phyloP scores from a whole-genome alignment of 1,140 invertebrate species.

The Cyrtorhinus lividipennis region DNA sequence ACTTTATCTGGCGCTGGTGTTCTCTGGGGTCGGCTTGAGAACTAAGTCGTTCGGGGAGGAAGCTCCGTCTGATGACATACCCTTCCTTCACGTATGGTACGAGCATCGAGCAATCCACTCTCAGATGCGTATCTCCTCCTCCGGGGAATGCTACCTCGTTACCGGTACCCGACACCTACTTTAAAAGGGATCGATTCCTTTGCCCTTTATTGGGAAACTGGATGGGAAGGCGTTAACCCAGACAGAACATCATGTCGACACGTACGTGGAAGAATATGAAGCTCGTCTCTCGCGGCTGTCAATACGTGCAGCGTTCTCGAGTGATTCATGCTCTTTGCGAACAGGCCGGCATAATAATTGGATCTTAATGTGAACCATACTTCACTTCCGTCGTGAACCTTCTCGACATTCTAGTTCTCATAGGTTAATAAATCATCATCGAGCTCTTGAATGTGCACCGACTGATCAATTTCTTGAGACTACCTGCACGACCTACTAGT shows the following conservation, averaged over 20 bases:
- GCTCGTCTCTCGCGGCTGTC: no score
- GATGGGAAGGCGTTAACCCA: conserved; percentile 1
- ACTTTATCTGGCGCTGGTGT: neutral
- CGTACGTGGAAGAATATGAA: no score
- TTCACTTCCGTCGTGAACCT: no score
- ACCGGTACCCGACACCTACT: neutral
- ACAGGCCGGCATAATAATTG: no score
- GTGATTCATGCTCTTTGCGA: no score
- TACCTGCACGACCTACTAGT: no score
- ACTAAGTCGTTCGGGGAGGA: neutral
- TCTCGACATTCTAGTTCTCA: no score
- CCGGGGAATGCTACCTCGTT: neutral
- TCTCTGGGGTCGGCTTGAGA: neutral
- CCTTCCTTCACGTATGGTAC: neutral
- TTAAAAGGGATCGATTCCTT: neutral
- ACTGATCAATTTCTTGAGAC: no score
- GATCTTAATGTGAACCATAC: no score
- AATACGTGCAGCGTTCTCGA: no score
- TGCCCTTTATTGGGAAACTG: conserved; percentile 2
- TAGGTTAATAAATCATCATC: no score
- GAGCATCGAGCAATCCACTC: neutral
- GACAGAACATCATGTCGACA: neutral
- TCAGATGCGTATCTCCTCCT: neutral
- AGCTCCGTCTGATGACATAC: neutral
- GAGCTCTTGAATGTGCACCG: no score